A percentile compares a stretch with the other conserved stretches of the same genome.
Conservation (phyloP, 2,113 vertebrate genomes). For the Forbesichthys agassizii region DNA sequence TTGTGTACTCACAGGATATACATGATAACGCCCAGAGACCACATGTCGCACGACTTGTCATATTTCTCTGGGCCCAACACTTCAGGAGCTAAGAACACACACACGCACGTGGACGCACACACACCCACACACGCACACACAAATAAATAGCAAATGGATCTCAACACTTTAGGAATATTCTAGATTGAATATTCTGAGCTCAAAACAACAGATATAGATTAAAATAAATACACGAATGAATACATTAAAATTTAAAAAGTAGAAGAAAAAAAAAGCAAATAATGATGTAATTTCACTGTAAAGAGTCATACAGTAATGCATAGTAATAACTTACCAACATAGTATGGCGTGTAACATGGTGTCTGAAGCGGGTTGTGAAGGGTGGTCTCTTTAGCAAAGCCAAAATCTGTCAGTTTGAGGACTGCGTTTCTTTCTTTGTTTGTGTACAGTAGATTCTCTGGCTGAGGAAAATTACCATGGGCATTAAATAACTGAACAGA, state of each 20-base stretch:
- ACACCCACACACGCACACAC: background rate
- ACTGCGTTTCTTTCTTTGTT: slow-evolving; percentile 80
- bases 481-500: background rate
- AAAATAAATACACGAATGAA: no score
- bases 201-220: background rate
- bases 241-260: no score
- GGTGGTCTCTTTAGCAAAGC: slow-evolving; percentile 97
- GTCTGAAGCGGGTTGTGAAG: slow-evolving; percentile 92
- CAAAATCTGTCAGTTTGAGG: slow-evolving; percentile 97
- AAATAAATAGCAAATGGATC: background rate
- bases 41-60: slow-evolving; percentile 99
- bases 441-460: slow-evolving; percentile 95
- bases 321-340: slow-evolving; percentile 86
- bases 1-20: slow-evolving; percentile 94
- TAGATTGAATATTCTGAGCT: no score
- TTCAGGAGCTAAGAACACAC: slow-evolving; percentile 85
- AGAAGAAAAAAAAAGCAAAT: no score
- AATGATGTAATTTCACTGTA: no score
- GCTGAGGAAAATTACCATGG: slow-evolving; percentile 69
- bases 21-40: slow-evolving; percentile 98
- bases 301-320: background rate
- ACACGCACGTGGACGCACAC: slow-evolving; percentile 9
- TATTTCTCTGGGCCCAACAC: slow-evolving; percentile 98
- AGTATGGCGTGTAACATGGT: slow-evolving; percentile 97
- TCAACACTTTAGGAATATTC: background rate